These are phyloP conservation scores for Oscheius sp. DNA, from an alignment of 2,888 invertebrate species.

Conservation along the genomic window DNA sequence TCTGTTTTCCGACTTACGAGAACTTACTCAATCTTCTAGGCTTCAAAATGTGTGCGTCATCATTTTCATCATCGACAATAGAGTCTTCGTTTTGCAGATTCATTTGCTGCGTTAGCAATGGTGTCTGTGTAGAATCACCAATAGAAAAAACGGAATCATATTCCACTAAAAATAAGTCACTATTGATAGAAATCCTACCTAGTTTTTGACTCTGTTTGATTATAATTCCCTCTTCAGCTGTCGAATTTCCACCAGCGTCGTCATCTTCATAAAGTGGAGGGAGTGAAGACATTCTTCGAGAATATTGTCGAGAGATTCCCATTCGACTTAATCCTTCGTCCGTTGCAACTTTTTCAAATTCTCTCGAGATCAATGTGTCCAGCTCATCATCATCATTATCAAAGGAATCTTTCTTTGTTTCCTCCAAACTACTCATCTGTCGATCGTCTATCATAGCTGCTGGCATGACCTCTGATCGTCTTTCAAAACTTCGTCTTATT, in stretches of 20 bases:
- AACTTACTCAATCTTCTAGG: constrained; percentile 24
- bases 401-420: no score
- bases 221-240: not conserved
- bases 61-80: not conserved
- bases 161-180: no score
- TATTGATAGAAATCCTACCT: not conserved
- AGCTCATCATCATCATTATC: no score
- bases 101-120: not conserved
- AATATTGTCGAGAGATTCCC: not conserved
- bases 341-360: no score
- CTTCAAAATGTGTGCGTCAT: constrained; percentile 1
- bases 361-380: not conserved
- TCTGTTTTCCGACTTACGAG: not conserved
- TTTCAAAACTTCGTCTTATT: no score
- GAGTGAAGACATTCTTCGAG: no score
- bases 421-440: no score
- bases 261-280: no score
- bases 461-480: no score
- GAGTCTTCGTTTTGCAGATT: not conserved
- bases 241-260: not conserved
- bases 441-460: no score
- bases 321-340: not conserved
- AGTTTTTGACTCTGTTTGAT: not conserved
- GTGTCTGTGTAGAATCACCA: not conserved
- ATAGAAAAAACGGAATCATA: constrained; percentile 5